Evolutionary conservation across 2,888 invertebrate genomes (phyloP).

Genomic region (Pogonocherus hispidulus): DNA sequence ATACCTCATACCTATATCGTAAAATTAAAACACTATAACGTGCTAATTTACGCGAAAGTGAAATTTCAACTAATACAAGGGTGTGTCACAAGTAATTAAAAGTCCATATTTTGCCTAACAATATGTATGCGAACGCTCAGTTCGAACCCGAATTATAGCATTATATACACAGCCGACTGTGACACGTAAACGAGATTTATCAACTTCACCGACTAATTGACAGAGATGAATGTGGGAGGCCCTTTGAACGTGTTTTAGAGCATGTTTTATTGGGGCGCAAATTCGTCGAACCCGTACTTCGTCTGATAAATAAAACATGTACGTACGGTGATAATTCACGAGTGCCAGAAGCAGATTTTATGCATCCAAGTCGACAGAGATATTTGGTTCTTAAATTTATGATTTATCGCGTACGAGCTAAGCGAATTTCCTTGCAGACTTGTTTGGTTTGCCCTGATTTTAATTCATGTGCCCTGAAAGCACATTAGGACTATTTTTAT

Average conservation of each 20-base stretch:
- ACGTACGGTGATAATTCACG: not conserved
- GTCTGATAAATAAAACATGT: slow-evolving; percentile 1
- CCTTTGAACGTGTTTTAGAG: not conserved
- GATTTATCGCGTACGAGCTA: not conserved
- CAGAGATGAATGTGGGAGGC: not conserved
- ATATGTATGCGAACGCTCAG: no score
- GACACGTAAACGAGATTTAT: not conserved
- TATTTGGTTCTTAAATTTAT: not conserved
- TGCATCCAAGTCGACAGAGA: slow-evolving; percentile 7
- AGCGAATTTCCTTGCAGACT: not conserved
- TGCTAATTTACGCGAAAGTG: no score
- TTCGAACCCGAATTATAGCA: no score
- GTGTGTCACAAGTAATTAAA: no score
- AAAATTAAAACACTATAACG: no score
- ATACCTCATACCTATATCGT: no score
- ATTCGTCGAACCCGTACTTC: not conserved
- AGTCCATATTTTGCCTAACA: no score
- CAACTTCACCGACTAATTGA: not conserved
- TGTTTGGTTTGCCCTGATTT: no score
- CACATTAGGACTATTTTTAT: no score
- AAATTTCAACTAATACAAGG: no score
- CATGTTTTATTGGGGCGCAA: not conserved
- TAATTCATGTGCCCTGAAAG: no score
- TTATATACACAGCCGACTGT: not conserved
- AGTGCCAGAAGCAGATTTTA: slow-evolving; percentile 37